These are phyloP conservation scores for Drosophila watanabei DNA, from an alignment of 1,140 invertebrate genomes.

Conservation along the genomic window DNA sequence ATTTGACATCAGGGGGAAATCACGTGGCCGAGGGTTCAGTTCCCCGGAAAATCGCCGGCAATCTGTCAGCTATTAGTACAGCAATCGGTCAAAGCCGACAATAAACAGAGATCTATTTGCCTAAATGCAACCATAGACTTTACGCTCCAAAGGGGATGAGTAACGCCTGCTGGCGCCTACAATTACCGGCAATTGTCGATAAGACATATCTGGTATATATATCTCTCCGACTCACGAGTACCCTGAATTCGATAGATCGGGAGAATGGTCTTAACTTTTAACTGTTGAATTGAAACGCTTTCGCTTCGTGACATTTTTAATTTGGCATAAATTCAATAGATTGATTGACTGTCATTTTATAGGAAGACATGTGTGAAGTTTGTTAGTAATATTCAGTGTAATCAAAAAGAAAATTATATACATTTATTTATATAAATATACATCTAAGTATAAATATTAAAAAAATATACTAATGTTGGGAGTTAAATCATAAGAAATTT, in stretches of 20 bases:
- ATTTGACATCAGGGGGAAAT: slow-evolving; percentile 33
- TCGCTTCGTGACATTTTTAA: slow-evolving; percentile 13
- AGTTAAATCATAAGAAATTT: no score
- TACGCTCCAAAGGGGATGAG: not conserved
- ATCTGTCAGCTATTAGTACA: slow-evolving; percentile 22
- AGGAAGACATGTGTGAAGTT: not conserved
- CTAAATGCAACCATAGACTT: not conserved
- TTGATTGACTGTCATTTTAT: slow-evolving; percentile 9
- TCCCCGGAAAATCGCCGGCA: slow-evolving; percentile 47
- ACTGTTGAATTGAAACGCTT: slow-evolving; percentile 1
- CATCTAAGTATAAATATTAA: no score
- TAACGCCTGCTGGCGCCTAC: slow-evolving; percentile 25
- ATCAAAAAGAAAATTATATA: no score
- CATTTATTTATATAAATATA: not conserved
- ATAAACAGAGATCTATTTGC: slow-evolving; percentile 24
- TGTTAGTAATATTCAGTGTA: no score
- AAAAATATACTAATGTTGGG: no score
- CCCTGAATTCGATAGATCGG: slow-evolving; percentile 3
- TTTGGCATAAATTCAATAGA: slow-evolving; percentile 4
- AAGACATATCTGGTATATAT: slow-evolving; percentile 9
- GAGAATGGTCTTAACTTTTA: not conserved
- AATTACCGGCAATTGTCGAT: slow-evolving; percentile 27
- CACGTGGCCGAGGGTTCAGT: slow-evolving; percentile 34
- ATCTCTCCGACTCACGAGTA: slow-evolving; percentile 28
- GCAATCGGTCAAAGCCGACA: slow-evolving; percentile 18